Percentiles rank a stretch among this genome's conserved stretches.
Conservation (phyloP, 2,888 invertebrate genomes). For the Hydroisotoma schaefferi region DNA sequence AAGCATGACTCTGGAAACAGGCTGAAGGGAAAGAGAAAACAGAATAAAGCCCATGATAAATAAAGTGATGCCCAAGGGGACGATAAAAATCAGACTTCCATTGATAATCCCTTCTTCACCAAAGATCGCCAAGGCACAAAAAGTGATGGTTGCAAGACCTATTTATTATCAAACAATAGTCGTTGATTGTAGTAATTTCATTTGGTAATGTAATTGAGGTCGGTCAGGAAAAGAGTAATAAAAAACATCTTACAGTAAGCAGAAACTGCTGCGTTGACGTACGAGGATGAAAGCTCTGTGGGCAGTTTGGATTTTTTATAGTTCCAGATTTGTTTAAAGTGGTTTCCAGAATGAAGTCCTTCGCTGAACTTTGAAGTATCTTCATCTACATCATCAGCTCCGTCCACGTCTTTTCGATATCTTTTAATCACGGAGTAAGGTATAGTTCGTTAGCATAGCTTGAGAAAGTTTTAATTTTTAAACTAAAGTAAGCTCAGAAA, state of each 20-base stretch:
- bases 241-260: conserved; percentile 40
- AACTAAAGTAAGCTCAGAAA: neutral
- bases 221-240: neutral
- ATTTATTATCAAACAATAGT: too few relatives aligned
- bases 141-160: conserved; percentile 24
- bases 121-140: conserved; percentile 38
- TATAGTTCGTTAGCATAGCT: conserved; percentile 2
- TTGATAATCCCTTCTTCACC: conserved; percentile 22
- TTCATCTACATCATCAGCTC: conserved; percentile 36
- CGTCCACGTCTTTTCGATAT: conserved; percentile 43
- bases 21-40: conserved; percentile 34
- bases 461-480: too few relatives aligned
- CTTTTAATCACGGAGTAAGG: conserved; percentile 15
- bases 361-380: too few relatives aligned
- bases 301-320: conserved; percentile 26
- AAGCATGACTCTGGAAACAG: conserved; percentile 36
- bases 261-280: conserved; percentile 43
- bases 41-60: conserved; percentile 18
- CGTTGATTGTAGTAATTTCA: too few relatives aligned
- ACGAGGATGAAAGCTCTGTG: conserved; percentile 40
- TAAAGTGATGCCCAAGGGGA: conserved; percentile 13
- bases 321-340: conserved; percentile 37
- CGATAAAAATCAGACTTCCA: conserved; percentile 10
- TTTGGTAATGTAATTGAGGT: too few relatives aligned
- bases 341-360: too few relatives aligned